These are phyloP conservation scores for Diploptera punctata DNA, from an alignment of 2,888 invertebrate genomes.

Conservation along the genomic window DNA sequence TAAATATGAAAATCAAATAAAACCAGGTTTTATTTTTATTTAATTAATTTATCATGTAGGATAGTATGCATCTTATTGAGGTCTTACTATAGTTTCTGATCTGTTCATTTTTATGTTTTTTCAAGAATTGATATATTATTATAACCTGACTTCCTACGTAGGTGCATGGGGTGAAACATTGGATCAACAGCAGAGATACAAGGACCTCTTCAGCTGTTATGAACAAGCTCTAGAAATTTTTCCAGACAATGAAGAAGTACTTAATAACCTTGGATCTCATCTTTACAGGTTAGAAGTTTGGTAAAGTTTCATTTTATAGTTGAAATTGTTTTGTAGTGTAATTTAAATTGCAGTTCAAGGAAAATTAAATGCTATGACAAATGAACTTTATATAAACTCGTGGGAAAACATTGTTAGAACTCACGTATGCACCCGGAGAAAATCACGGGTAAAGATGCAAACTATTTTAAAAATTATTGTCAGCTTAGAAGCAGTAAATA, in stretches of 20 bases:
- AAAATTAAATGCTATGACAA: too few relatives aligned
- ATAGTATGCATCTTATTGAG: too few relatives aligned
- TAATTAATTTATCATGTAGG: too few relatives aligned
- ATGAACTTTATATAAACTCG: too few relatives aligned
- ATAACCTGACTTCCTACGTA: too few relatives aligned
- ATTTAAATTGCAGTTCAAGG: background rate
- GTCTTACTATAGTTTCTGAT: too few relatives aligned
- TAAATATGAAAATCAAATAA: too few relatives aligned
- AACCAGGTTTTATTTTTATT: too few relatives aligned
- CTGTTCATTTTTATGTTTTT: too few relatives aligned
- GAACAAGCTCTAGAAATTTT: slow-evolving; percentile 56
- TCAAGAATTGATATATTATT: too few relatives aligned
- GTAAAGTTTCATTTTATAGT: too few relatives aligned
- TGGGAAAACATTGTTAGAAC: slow-evolving; percentile 5
- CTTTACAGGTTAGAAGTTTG: slow-evolving; percentile 60
- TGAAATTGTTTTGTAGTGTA: background rate
- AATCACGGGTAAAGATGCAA: background rate
- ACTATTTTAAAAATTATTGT: slow-evolving; percentile 27
- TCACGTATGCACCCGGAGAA: slow-evolving; percentile 31
- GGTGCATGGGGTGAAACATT: slow-evolving; percentile 48
- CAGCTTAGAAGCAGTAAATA: slow-evolving; percentile 45
- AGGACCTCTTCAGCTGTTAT: slow-evolving; percentile 55
- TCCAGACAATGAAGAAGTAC: slow-evolving; percentile 57
- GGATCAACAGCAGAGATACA: slow-evolving; percentile 49
- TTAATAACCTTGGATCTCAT: slow-evolving; percentile 60